Conservation (phyloP, 2,888 invertebrate genomes). For the Lissocephala sabroskyi region DNA sequence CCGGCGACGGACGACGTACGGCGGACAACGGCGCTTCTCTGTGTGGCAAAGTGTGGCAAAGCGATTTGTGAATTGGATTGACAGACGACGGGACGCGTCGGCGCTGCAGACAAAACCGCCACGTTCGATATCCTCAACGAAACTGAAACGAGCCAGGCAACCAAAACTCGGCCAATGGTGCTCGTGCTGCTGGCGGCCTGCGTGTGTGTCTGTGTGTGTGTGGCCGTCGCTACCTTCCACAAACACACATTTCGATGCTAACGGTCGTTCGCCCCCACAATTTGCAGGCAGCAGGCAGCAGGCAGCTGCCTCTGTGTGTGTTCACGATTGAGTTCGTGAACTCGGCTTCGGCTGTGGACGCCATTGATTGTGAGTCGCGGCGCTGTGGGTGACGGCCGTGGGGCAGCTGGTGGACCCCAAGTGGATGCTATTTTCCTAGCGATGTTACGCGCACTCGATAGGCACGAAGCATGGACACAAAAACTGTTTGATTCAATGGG, state of each 20-base stretch:
- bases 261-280: no score
- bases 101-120: no score
- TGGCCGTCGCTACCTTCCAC: no score
- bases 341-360: background rate
- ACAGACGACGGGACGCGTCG: no score
- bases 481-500: no score
- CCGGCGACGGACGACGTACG: background rate
- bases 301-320: background rate
- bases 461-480: no score
- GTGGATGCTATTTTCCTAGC: conserved; percentile 28
- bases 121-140: conserved; percentile 36
- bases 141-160: conserved; percentile 34
- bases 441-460: no score
- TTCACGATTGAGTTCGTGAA: background rate
- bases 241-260: no score
- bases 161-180: conserved; percentile 41
- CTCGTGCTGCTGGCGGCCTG: background rate
- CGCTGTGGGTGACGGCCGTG: conserved; percentile 26
- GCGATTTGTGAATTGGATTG: no score
- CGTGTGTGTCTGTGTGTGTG: background rate
- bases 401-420: conserved; percentile 13
- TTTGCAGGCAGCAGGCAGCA: background rate
- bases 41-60: no score
- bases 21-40: background rate
- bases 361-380: background rate